Conservation (phyloP, 2,797 vertebrate genomes). For the Epinephelus awoara region DNA sequence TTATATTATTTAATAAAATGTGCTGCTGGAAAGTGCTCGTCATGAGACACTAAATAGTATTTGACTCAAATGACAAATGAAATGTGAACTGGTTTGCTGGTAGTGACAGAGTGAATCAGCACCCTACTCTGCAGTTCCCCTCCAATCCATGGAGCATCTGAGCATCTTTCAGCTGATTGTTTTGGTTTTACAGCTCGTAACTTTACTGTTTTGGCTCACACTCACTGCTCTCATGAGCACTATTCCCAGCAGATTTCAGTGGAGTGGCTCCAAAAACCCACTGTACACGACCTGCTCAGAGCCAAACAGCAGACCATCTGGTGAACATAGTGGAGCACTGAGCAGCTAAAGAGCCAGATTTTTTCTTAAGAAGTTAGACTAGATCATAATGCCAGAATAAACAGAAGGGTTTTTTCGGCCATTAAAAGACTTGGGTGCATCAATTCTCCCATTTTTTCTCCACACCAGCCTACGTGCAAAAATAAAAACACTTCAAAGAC, state of each 20-base stretch:
- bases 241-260: constrained; percentile 1
- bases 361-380: too few relatives aligned
- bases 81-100: not conserved
- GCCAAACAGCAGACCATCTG: too few relatives aligned
- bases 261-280: not conserved
- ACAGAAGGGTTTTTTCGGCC: too few relatives aligned
- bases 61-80: too few relatives aligned
- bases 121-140: not conserved
- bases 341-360: too few relatives aligned
- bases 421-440: too few relatives aligned
- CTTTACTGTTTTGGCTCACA: not conserved
- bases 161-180: not conserved
- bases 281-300: not conserved
- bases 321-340: too few relatives aligned
- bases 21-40: not conserved
- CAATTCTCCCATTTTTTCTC: too few relatives aligned
- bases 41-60: not conserved
- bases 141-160: not conserved
- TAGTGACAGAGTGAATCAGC: not conserved
- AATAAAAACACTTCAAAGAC: too few relatives aligned
- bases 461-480: too few relatives aligned
- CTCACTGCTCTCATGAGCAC: not conserved
- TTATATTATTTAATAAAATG: not conserved
- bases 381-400: too few relatives aligned
- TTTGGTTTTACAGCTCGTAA: not conserved